Conservation (phyloP, 2,888 invertebrate genomes). For the Protula sp. region DNA sequence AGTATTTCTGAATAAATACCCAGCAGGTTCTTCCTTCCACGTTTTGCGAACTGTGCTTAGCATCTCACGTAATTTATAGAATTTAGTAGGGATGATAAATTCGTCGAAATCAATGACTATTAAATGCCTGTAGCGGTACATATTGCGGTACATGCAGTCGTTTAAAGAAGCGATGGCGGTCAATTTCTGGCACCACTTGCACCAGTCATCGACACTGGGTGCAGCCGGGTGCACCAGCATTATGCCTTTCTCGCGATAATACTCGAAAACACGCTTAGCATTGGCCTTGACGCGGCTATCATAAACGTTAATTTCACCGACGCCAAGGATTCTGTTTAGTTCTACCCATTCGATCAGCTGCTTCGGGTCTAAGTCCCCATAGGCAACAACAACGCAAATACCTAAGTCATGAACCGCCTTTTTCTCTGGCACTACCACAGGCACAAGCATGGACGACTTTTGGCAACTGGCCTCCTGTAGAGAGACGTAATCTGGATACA, state of each 20-base stretch:
- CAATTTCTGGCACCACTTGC: slow-evolving; percentile 13
- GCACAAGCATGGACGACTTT: neutral
- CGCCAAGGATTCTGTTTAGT: slow-evolving; percentile 11
- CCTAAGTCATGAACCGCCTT: slow-evolving; percentile 8
- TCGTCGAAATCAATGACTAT: slow-evolving; percentile 19
- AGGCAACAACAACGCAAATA: slow-evolving; percentile 16
- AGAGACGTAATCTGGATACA: slow-evolving; percentile 9
- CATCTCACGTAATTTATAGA: neutral
- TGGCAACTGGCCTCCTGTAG: slow-evolving; percentile 8
- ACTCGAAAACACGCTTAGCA: slow-evolving; percentile 5
- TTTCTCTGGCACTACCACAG: slow-evolving; percentile 1
- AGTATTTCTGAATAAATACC: slow-evolving; percentile 11
- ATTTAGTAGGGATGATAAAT: slow-evolving; percentile 16
- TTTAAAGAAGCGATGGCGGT: slow-evolving; percentile 14
- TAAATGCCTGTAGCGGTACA: slow-evolving; percentile 17
- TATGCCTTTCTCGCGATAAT: slow-evolving; percentile 10
- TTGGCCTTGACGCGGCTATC: slow-evolving; percentile 1
- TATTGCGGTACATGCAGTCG: slow-evolving; percentile 23
- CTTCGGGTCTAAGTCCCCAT: slow-evolving; percentile 5
- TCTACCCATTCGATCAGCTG: slow-evolving; percentile 16
- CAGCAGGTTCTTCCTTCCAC: neutral
- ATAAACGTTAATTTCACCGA: slow-evolving; percentile 18
- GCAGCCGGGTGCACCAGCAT: slow-evolving; percentile 5
- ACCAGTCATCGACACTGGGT: slow-evolving; percentile 8
- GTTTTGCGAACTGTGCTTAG: neutral